Evolutionary conservation across 1,140 invertebrate genomes (phyloP).

Genomic region (Gonioctena quinquepunctata): DNA sequence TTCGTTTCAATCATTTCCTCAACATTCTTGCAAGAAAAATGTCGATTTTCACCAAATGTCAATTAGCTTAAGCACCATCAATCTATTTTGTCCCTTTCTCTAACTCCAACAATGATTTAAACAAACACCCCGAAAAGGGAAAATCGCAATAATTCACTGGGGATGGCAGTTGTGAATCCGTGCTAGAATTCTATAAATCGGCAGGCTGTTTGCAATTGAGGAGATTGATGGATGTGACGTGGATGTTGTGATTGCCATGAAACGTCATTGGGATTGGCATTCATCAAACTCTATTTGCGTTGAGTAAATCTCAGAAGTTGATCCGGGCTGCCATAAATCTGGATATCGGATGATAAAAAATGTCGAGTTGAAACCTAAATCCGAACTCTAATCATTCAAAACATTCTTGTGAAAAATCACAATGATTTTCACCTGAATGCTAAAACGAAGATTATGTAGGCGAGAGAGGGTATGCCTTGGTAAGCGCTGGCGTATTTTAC

Average conservation of each 20-base stretch:
- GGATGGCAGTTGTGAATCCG: conserved; percentile 3
- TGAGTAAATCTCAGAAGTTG: not conserved
- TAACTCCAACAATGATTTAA: conserved; percentile 2
- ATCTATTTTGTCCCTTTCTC: conserved; percentile 1
- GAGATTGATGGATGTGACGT: conserved; percentile 16
- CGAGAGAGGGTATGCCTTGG: no score
- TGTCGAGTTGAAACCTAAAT: no score
- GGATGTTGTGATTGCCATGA: not conserved
- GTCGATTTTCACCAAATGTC: not conserved
- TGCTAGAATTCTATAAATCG: not conserved
- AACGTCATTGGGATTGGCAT: not conserved
- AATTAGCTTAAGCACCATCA: conserved; percentile 14
- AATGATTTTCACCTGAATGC: no score
- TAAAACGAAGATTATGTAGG: no score
- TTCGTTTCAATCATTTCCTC: not conserved
- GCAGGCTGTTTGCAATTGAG: not conserved
- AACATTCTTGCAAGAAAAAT: not conserved
- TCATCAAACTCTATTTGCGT: conserved; percentile 3
- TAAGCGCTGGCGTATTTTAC: no score
- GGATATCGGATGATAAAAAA: no score
- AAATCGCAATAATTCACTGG: conserved; percentile 11
- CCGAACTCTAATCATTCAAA: no score
- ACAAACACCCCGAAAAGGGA: conserved; percentile 8
- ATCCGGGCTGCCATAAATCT: not conserved
- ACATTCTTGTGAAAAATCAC: no score